Base-by-base conservation (phyloP, 1,140 invertebrate species). In the Cotesia glomerata region DNA sequence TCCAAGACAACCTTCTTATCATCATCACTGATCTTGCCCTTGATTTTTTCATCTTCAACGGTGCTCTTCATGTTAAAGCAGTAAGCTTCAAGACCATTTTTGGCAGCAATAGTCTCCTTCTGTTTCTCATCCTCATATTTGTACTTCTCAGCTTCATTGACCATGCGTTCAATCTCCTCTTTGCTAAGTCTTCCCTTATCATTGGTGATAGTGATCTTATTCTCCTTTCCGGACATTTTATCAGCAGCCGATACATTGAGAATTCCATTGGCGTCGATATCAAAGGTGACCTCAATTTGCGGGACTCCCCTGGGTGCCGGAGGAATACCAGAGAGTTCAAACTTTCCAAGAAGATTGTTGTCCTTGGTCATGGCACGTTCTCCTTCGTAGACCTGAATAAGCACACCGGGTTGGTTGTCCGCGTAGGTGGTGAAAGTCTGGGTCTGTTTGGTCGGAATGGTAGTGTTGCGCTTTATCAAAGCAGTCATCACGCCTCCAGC, bases 151-250 rank as follows among this genome's bases (percentile, higher is more conserved):
- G 93, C 92, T 39, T 94, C 93, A 13, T 89, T 84, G 8, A 98
- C 88, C 97, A 98, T 98, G 36, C 92, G 89, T 78, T 98, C 95
- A 77, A 98, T 98, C 78, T 98, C 95, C 26, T 94, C 93, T 81
- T 97, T 95, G 34, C 91, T 93, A 2, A 98, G 88, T 16, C 96
- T 91, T 2, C 96, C 95, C 82, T 97, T 97, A 80, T 98, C 96
- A 79, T 98, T 98, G 16, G 94, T 96, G 70, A 98, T 98, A 36
- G 93, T 92, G 71, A 95, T 94, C 76, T 91, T 89, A 81, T 94
- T 92, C 1, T 89, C 89, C 66, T 90, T 91, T 13, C 93, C 93
- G 2, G 92, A 94, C 70, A 92, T 93, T 75, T 87, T 91, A 74
- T 96, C 94, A 26, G 26, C 26, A 26, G 26, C 79, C 91, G 91